Evolutionary conservation across 2,888 invertebrate species (phyloP).

Genomic region (Drosophila gaucha): DNA sequence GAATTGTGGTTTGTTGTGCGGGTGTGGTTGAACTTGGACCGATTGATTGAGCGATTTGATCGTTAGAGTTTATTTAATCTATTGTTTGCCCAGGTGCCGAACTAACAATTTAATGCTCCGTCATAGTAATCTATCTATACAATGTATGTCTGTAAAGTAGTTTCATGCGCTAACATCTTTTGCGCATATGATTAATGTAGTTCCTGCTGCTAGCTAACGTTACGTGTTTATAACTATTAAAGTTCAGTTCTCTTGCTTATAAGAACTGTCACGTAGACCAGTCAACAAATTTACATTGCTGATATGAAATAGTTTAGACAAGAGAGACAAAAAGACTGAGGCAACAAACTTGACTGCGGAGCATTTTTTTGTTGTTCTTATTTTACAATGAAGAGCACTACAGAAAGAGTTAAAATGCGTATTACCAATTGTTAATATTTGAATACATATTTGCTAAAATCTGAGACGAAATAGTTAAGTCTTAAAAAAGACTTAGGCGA

Average conservation of each 20-base stretch:
- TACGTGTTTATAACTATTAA: conserved; percentile 3
- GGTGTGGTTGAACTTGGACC: conserved; percentile 51
- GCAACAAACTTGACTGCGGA: conserved; percentile 57
- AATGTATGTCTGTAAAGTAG: conserved; percentile 7
- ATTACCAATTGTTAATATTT: too few relatives aligned
- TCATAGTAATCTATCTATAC: conserved; percentile 15
- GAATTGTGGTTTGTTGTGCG: conserved; percentile 25
- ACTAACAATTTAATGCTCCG: conserved; percentile 8
- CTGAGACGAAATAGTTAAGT: too few relatives aligned
- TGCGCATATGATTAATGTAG: conserved; percentile 39
- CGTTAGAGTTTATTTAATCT: conserved; percentile 14
- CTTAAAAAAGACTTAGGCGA: not conserved
- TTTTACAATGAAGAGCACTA: too few relatives aligned
- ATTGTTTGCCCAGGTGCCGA: conserved; percentile 18
- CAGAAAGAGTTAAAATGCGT: too few relatives aligned
- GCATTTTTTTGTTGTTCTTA: not conserved
- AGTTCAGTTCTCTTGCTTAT: not conserved
- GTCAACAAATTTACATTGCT: conserved; percentile 8
- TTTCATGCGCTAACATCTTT: conserved; percentile 37
- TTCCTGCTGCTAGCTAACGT: conserved; percentile 5
- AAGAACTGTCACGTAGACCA: conserved; percentile 28
- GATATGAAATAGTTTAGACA: conserved; percentile 35
- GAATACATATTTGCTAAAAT: too few relatives aligned
- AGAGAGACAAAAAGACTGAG: conserved; percentile 59
- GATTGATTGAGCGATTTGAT: conserved; percentile 51